Base-by-base conservation (phyloP, 1,140 invertebrate species). In the Conus betulinus region DNA sequence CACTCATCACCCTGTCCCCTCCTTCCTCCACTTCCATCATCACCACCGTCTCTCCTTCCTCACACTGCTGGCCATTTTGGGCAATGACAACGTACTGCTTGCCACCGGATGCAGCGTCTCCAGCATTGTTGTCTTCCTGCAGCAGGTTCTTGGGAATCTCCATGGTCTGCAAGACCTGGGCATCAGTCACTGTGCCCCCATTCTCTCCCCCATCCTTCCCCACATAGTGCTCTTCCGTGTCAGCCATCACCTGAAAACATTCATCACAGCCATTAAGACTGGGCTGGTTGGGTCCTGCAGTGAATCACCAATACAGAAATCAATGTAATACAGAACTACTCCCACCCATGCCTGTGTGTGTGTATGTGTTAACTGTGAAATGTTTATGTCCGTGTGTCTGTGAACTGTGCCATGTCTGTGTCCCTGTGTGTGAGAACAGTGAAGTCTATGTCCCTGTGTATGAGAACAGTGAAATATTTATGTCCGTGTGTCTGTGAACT, bases 71-170 rank as follows among this genome's bases (percentile, higher is more conserved):
- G 8, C 79, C 79, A 55, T 81, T 88, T 52, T 87, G 85, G 17
- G 85, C 27, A 17, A 88, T 88, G 23, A 88, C 88, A 76, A 78
- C 79, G 17, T 79, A 78, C 27, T 84, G 78, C 8, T 74, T 71
- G 15, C 85, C 82, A 74, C 17, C 82, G 67, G 87, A 88, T 74
- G 85, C 82, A 87, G 81, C 88, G 86, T 90, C 90, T 25, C 63
- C 89, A 27, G 83, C 87, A 51, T 55, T 84, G 25, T 53, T 84
- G 88, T 91, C 91, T 53, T 89, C 91, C 71, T 89, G 79, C 88
- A 90, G 84, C 15, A 92, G 60, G 60, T 89, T 90, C 57, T 90
- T 89, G 5, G 87, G 89, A 57, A 91, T 87, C 78, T 91, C 88
- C 85, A 87, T 76, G 85, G 84, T 89, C 74, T 91, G 88, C 20